Evolutionary conservation across 2,797 vertebrate genomes (phyloP).

Genomic region (Pygocentrus nattereri): DNA sequence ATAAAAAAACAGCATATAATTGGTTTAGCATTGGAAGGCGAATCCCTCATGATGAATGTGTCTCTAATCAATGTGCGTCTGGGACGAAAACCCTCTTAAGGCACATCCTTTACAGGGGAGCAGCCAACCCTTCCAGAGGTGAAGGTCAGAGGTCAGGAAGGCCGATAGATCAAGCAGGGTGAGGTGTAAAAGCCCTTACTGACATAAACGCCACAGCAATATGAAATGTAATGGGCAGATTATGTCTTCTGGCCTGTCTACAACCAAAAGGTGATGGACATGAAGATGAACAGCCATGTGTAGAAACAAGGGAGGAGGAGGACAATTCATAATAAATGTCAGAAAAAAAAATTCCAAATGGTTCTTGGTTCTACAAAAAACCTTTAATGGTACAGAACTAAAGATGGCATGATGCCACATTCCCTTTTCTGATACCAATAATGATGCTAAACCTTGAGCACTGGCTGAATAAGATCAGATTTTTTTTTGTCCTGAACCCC

Average conservation of each 20-base stretch:
- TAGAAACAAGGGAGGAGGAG: neutral
- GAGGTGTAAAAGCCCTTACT: slow-evolving; percentile 45
- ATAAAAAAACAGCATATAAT: slow-evolving; percentile 51
- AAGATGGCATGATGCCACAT: no score
- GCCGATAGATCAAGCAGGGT: slow-evolving; percentile 41
- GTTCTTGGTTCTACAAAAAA: no score
- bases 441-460: no score
- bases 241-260: slow-evolving; percentile 7
- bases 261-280: slow-evolving; percentile 11
- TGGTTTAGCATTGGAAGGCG: slow-evolving; percentile 52
- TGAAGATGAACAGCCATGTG: neutral
- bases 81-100: slow-evolving; percentile 44
- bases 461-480: no score
- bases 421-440: no score
- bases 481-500: no score
- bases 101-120: slow-evolving; percentile 40
- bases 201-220: slow-evolving; percentile 36
- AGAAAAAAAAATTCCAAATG: neutral
- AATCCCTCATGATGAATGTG: slow-evolving; percentile 57
- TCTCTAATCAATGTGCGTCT: slow-evolving; percentile 56
- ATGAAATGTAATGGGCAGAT: slow-evolving; percentile 27
- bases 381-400: no score
- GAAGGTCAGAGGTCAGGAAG: slow-evolving; percentile 49
- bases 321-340: neutral
- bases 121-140: slow-evolving; percentile 48